These are phyloP conservation scores for Burhinus bistriatus DNA, from an alignment of 2,113 vertebrate species.

Conservation along the genomic window DNA sequence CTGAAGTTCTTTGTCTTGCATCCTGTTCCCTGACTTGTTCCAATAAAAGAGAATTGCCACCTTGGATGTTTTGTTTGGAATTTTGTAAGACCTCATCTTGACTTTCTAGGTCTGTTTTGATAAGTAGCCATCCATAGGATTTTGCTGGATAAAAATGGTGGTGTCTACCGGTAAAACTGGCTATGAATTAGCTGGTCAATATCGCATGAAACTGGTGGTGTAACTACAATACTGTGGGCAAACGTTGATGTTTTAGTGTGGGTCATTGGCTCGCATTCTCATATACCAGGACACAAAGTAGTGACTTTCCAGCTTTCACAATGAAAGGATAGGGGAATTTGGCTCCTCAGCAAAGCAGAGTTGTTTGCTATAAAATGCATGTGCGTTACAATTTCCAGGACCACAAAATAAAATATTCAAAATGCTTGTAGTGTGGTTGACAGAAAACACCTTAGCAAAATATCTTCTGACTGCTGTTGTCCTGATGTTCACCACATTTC, in stretches of 20 bases:
- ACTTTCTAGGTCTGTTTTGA: neutral
- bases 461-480: neutral
- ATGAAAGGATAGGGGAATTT: neutral
- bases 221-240: neutral
- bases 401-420: neutral
- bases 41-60: neutral
- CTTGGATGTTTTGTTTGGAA: neutral
- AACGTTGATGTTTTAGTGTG: neutral
- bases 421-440: neutral
- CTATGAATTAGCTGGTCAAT: neutral
- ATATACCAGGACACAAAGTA: neutral
- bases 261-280: neutral
- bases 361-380: neutral
- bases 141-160: neutral
- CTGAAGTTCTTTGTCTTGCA: neutral
- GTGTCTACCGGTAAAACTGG: neutral
- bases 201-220: neutral
- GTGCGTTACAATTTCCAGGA: neutral
- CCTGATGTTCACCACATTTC: neutral
- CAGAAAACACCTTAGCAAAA: neutral
- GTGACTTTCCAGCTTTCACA: neutral
- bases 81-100: neutral
- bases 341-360: neutral
- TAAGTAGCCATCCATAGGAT: neutral
- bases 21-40: neutral